A percentile compares a stretch with the other conserved stretches of the same genome.
Evolutionary conservation across 2,888 invertebrate species (phyloP).

Genomic region (Dicyrtoma fusca): DNA sequence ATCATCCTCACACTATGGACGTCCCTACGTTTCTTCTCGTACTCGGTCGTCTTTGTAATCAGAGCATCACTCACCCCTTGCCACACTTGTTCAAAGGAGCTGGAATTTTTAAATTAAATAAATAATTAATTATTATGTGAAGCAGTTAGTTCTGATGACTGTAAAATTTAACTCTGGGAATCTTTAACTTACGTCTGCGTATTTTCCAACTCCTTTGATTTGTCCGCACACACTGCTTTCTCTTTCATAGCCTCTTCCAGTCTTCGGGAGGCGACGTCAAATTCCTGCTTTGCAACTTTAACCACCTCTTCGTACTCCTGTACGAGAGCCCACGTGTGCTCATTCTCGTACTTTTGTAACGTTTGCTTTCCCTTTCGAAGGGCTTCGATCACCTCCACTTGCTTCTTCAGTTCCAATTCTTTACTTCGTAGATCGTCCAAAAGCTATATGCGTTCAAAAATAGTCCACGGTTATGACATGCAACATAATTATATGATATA

Average conservation of each 20-base stretch:
- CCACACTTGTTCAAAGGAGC: not conserved
- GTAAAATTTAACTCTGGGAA: not conserved
- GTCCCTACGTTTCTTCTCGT: not conserved
- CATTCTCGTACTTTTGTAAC: slow-evolving; percentile 2
- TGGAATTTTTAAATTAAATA: not conserved
- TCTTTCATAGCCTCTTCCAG: slow-evolving; percentile 2
- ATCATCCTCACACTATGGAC: not conserved
- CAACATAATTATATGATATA: too few relatives aligned
- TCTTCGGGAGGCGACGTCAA: not conserved
- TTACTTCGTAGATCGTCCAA: slow-evolving; percentile 8
- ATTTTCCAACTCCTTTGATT: not conserved
- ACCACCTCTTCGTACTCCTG: slow-evolving; percentile 10
- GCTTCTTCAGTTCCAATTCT: slow-evolving; percentile 18
- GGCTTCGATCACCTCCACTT: slow-evolving; percentile 16
- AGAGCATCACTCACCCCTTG: slow-evolving; percentile 3
- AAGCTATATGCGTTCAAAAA: not conserved
- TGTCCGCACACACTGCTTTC: not conserved
- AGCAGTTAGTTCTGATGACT: not conserved
- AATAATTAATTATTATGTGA: not conserved
- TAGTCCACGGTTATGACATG: too few relatives aligned
- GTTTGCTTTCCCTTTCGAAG: slow-evolving; percentile 17
- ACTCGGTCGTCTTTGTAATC: not conserved
- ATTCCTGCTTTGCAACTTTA: not conserved
- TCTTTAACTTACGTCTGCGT: not conserved
- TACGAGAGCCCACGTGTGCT: slow-evolving; percentile 30